These are phyloP conservation scores for Sminthurinus aureus DNA, from an alignment of 2,888 invertebrate species.

Conservation along the genomic window DNA sequence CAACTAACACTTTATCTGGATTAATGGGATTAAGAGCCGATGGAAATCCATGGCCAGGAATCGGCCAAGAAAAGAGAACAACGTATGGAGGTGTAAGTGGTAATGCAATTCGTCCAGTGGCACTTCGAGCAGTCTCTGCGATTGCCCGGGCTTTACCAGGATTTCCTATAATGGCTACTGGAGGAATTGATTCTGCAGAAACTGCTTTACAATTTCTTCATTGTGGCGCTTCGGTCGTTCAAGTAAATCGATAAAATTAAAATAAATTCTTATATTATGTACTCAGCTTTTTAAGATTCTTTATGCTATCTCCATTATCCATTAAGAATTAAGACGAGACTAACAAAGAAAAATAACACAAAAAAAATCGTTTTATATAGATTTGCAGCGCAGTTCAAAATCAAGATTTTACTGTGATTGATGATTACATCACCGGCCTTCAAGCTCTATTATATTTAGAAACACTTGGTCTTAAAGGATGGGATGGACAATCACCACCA, in stretches of 20 bases:
- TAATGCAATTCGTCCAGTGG: slow-evolving; percentile 94
- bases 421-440: slow-evolving; percentile 91
- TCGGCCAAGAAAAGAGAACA: slow-evolving; percentile 76
- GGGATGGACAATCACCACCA: slow-evolving; percentile 97
- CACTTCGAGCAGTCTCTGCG: slow-evolving; percentile 87
- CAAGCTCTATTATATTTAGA: slow-evolving; percentile 85
- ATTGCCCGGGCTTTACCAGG: slow-evolving; percentile 84
- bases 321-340: too few species aligned
- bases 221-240: slow-evolving; percentile 90
- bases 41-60: slow-evolving; percentile 89
- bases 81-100: slow-evolving; percentile 95
- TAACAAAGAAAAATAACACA: too few species aligned
- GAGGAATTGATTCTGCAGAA: slow-evolving; percentile 97
- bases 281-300: too few species aligned
- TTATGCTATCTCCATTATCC: too few species aligned
- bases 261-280: too few species aligned
- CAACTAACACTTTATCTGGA: slow-evolving; percentile 97
- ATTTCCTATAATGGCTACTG: slow-evolving; percentile 93
- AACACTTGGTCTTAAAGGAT: slow-evolving; percentile 72
- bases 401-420: slow-evolving; percentile 96
- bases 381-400: slow-evolving; percentile 97
- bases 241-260: slow-evolving; percentile 70
- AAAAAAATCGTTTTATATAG: slow-evolving; percentile 65
- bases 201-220: slow-evolving; percentile 92
- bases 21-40: slow-evolving; percentile 86